Percentiles rank a stretch among this genome's conserved stretches.
These are phyloP conservation scores for Pipa parva DNA, from an alignment of 2,113 vertebrate species.

Conservation along the genomic window DNA sequence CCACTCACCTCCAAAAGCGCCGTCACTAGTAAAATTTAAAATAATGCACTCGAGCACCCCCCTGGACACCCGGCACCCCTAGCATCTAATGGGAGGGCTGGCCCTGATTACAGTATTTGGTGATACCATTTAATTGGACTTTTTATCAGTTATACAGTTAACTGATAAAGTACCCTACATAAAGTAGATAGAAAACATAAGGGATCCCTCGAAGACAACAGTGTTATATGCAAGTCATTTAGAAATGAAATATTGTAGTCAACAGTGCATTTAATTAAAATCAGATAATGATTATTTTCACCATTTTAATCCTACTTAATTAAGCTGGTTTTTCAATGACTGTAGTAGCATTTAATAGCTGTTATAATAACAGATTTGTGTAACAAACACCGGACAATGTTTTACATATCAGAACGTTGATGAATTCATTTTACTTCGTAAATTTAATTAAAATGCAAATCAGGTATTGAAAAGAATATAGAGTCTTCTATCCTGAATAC, in stretches of 20 bases:
- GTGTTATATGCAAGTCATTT: background rate
- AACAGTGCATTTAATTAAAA: background rate
- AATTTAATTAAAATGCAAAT: background rate
- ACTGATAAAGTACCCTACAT: too few relatives aligned
- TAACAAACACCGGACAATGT: background rate
- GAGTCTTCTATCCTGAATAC: background rate
- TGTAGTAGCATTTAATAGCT: background rate
- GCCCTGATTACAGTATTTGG: too few relatives aligned
- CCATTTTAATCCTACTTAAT: background rate
- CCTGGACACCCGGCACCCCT: too few relatives aligned
- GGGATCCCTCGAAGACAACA: too few relatives aligned
- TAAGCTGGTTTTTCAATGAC: background rate
- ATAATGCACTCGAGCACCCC: too few relatives aligned
- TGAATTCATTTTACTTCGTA: background rate
- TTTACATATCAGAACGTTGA: background rate
- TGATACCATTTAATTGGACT: too few relatives aligned
- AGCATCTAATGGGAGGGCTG: too few relatives aligned
- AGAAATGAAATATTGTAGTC: too few relatives aligned
- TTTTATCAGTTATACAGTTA: too few relatives aligned
- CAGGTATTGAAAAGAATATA: background rate
- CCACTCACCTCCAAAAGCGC: too few relatives aligned
- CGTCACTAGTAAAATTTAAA: too few relatives aligned
- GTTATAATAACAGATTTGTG: background rate
- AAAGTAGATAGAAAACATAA: too few relatives aligned
- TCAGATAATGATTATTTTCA: background rate